Base-by-base conservation (phyloP, 2,113 vertebrate species). In the Pristiophorus japonicus region DNA sequence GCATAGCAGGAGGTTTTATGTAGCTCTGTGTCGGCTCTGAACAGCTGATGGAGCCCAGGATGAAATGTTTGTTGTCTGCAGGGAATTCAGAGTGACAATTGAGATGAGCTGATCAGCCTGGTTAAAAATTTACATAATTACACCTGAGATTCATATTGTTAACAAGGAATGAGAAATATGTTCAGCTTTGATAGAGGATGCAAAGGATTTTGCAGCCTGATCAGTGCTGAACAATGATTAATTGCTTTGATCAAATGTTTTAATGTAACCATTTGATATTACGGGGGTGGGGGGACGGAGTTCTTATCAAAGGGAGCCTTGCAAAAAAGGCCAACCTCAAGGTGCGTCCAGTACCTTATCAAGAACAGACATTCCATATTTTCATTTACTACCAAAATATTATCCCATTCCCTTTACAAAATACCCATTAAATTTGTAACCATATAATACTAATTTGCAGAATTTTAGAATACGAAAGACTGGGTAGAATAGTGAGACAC, bases 101-200 rank as follows among this genome's bases (percentile, higher is more conserved):
- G 66, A 94, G 51, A 51, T 73, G 93, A 94, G 66, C 93, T 94
- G 66, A 51, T 73, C 93, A 27, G 65, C 4, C 66, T 94, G 3
- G 65, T 94, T 94, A 73, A 66, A 70, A 70, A 70, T 94, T 94
- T 73, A 45, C 93, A 67, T 70, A 94, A 94, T 70, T 2, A 47
- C 42, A 94, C 51, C 93, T 70, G 93, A 51, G 65, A 30, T 51
- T 51, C 93, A 73, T 34, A 27, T 94, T 51, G 93, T 94, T 94
- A 94, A 94, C 66, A 70, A 70, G 63, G 93, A 94, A 94, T 94
- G 51, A 47, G n/a, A 47, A 94, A 94, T 70, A 70, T 73, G 93
- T 94, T 94, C 42, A 94, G 24, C 93, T 70, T 94, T 94, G 65
- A 67, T 92, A 51, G 51, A 51, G 42, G 51, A 18, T 51, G 51